Evolutionary conservation across 2,888 invertebrate species (phyloP), one percentile per base, ranked within the genome.

Genomic region (Drosophila paucipuncta): DNA sequence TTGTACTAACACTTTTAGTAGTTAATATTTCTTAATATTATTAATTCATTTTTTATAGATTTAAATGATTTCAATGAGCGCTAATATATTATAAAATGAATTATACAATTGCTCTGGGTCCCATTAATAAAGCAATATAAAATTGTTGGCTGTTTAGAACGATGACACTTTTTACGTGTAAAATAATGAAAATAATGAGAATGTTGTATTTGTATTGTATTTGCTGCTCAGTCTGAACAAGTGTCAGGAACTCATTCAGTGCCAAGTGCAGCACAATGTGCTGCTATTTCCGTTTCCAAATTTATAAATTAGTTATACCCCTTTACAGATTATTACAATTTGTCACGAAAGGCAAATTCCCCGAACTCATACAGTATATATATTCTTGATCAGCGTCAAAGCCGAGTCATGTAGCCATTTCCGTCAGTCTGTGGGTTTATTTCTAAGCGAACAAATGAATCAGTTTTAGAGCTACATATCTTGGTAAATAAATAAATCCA

Each of bases 211-310:
- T 33, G 11, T 11, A 11, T 11, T 33, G 33, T 33, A 33, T 3
- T 11, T 97, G 89, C 95, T 97, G 64, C 96, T 97, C 95, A 97
- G 97, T 37, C 96, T 97, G 28, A 97, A 97, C 93, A 97, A 97
- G 93, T 97, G 97, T 93, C 97, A 93, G 83, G 93, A 93, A 83
- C 92, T 93, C 72, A 93, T 93, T 55, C 93, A 93, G 92, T 94
- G 92, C 91, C 94, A 93, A 93, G 94, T 94, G 93, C 94, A 92
- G 92, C 94, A 92, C 73, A 93, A 93, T 80, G 94, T 94, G 43
- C 91, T 94, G 83, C 89, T 94, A 49, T 92, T 94, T 78, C 41
- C 22, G 22, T 22, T 22, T 22, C 22, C 22, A 22, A 22, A 22
- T 22, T 22, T 22, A 22, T 22, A 22, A 22, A 22, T 22, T 22